Percentiles rank a stretch among this genome's conserved stretches.
phyloP scores from a whole-genome alignment of 2,888 invertebrate species.

The Mimachlamys varia region DNA sequence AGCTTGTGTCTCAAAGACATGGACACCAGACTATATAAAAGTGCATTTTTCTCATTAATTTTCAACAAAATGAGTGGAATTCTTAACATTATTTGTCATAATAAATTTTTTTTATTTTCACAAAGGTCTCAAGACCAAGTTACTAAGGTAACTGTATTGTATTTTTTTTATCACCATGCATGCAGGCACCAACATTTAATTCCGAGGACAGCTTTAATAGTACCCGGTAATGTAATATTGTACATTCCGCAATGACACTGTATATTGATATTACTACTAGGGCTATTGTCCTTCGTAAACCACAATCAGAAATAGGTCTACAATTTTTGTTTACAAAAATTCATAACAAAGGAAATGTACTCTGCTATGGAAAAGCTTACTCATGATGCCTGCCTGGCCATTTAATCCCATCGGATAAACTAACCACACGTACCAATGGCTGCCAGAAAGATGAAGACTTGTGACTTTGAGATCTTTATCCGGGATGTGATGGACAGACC shows the following conservation, averaged over 20 bases:
- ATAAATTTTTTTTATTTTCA: background rate
- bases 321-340: background rate
- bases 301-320: background rate
- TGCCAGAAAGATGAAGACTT: slow-evolving; percentile 26
- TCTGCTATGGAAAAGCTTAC: background rate
- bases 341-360: slow-evolving; percentile 18
- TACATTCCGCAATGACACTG: background rate
- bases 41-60: slow-evolving; percentile 17
- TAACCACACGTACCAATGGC: background rate
- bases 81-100: too few species aligned
- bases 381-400: slow-evolving; percentile 1
- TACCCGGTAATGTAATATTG: too few species aligned
- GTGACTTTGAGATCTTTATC: slow-evolving; percentile 31
- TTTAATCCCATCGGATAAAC: background rate
- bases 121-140: background rate
- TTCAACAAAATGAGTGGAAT: background rate
- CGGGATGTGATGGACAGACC: background rate
- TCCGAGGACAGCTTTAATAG: too few species aligned
- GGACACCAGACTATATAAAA: background rate
- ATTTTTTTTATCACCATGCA: too few species aligned
- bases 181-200: background rate
- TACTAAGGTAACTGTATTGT: background rate
- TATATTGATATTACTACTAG: background rate
- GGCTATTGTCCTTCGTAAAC: background rate
- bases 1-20: background rate